phyloP scores from a whole-genome alignment of 2,888 invertebrate genomes.

The Cyclophora albipunctata region DNA sequence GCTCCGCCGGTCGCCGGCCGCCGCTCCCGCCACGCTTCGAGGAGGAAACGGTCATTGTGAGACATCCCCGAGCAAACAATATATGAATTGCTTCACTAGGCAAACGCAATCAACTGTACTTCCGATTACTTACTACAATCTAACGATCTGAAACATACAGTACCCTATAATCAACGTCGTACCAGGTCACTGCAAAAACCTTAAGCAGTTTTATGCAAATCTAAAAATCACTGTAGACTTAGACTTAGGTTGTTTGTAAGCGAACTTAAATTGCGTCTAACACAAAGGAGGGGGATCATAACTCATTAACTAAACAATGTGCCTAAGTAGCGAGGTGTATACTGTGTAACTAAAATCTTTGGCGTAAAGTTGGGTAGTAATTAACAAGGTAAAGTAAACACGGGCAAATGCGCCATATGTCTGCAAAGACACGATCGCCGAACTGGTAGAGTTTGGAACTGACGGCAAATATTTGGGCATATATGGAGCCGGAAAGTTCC shows the following conservation, averaged over 20 bases:
- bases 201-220: too few relatives aligned
- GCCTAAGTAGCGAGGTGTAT: too few relatives aligned
- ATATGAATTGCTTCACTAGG: constrained; percentile 20
- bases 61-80: constrained; percentile 23
- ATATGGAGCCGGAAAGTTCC: constrained; percentile 57
- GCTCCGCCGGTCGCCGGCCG: constrained; percentile 28
- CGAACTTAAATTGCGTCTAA: too few relatives aligned
- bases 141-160: background rate
- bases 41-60: constrained; percentile 30
- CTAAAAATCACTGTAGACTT: too few relatives aligned
- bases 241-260: too few relatives aligned
- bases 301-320: too few relatives aligned
- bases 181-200: too few relatives aligned
- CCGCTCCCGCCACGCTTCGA: constrained; percentile 36
- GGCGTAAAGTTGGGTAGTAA: constrained; percentile 29
- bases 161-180: too few relatives aligned
- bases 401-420: constrained; percentile 39
- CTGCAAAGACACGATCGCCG: constrained; percentile 53
- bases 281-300: too few relatives aligned
- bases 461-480: constrained; percentile 63
- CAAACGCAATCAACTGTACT: constrained; percentile 20
- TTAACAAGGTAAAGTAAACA: constrained; percentile 39
- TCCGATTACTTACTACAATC: constrained; percentile 6
- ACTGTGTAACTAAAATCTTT: constrained; percentile 6
- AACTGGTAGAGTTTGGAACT: constrained; percentile 50